phyloP scores from a whole-genome alignment of 2,113 vertebrate species.

The Planiliza haematocheilus region DNA sequence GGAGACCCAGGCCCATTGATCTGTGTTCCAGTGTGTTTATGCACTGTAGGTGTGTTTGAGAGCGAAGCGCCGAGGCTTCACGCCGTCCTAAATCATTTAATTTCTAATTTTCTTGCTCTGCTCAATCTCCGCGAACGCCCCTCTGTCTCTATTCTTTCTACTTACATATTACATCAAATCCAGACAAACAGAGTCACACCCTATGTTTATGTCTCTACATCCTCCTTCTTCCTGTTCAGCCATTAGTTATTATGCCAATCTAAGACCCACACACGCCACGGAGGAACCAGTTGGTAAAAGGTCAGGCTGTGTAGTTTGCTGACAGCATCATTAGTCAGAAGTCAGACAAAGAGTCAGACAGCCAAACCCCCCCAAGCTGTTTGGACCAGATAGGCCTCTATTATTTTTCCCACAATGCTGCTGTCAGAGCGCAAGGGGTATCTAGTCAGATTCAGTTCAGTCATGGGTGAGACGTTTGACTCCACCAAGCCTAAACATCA shows the following conservation, averaged over 20 bases:
- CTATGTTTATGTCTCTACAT: constrained; percentile 31
- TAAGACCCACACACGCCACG: constrained; percentile 52
- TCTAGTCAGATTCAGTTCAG: constrained; percentile 45
- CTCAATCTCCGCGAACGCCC: background rate
- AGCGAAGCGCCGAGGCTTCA: constrained; percentile 6
- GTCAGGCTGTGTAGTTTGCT: constrained; percentile 75
- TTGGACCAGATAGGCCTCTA: constrained; percentile 67
- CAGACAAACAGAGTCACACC: constrained; percentile 50
- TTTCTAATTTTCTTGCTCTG: background rate
- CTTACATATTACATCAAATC: constrained; percentile 39
- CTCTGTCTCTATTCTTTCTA: background rate
- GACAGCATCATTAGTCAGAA: constrained; percentile 80
- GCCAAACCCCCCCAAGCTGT: constrained; percentile 67
- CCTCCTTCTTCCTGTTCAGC: constrained; percentile 47
- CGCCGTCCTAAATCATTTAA: constrained; percentile 5
- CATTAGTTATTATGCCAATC: constrained; percentile 72
- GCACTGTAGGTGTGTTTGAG: constrained; percentile 1
- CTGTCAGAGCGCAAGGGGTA: constrained; percentile 40
- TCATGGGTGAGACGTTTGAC: constrained; percentile 38
- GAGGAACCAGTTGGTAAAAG: constrained; percentile 76
- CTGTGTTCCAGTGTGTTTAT: constrained; percentile 4
- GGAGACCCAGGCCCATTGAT: constrained; percentile 57
- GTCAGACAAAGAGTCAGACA: constrained; percentile 68
- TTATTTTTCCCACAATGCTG: constrained; percentile 54
- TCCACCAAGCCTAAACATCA: background rate